Conservation (phyloP, 2,797 vertebrate species). For the Acanthis flammea region DNA sequence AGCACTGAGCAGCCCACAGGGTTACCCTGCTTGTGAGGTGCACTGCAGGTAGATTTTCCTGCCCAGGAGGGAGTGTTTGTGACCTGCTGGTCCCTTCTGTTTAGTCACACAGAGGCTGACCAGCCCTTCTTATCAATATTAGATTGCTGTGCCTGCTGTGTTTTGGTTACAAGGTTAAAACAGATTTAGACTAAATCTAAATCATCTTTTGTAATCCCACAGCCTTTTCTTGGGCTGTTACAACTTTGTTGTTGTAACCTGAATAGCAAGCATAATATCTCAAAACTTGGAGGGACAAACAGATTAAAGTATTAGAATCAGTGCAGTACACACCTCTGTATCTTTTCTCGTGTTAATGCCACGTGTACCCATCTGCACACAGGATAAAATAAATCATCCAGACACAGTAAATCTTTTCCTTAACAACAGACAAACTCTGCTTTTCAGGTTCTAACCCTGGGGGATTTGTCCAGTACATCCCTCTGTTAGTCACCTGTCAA, state of each 20-base stretch:
- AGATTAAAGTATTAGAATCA: not conserved
- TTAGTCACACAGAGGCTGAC: not conserved
- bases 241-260: not conserved
- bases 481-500: not conserved
- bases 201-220: not conserved
- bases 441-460: not conserved
- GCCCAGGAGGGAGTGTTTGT: not conserved
- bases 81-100: not conserved
- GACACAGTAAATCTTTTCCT: not conserved
- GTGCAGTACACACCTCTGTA: not conserved
- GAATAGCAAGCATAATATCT: not conserved
- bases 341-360: not conserved
- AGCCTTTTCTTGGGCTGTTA: not conserved
- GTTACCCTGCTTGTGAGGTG: not conserved
- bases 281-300: not conserved
- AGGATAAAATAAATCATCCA: not conserved
- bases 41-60: not conserved
- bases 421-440: not conserved
- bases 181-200: not conserved
- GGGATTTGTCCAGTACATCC: not conserved
- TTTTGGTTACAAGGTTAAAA: not conserved
- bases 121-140: not conserved
- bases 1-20: not conserved
- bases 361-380: not conserved
- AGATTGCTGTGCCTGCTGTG: not conserved